Conservation (phyloP, 2,888 invertebrate species). For the Coremacera marginata region DNA sequence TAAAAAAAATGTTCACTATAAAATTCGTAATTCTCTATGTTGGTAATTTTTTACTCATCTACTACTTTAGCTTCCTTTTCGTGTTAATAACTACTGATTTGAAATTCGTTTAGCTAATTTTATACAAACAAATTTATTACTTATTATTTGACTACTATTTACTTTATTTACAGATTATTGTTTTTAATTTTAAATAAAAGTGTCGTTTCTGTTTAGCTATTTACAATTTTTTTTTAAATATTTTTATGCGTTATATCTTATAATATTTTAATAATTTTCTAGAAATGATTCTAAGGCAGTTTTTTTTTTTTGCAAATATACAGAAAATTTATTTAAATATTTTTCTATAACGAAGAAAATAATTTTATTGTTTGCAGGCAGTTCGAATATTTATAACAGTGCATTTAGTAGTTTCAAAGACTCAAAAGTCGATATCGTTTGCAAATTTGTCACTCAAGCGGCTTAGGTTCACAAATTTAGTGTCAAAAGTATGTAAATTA, state of each 20-base stretch:
- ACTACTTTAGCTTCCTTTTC: constrained; percentile 30
- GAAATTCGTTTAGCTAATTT: constrained; percentile 31
- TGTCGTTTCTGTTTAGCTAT: background rate
- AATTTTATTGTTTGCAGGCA: background rate
- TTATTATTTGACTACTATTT: background rate
- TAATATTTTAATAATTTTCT: background rate
- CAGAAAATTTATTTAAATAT: background rate
- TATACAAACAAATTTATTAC: constrained; percentile 1
- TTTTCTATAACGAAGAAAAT: background rate
- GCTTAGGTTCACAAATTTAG: too few species aligned
- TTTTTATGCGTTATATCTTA: background rate
- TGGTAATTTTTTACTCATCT: constrained; percentile 4
- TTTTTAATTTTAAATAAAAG: constrained; percentile 6
- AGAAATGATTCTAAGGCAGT: constrained; percentile 56
- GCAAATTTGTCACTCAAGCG: too few species aligned
- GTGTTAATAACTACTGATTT: constrained; percentile 30
- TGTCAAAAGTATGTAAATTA: too few species aligned
- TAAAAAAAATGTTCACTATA: background rate
- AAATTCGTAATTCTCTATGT: background rate
- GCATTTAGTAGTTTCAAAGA: background rate
- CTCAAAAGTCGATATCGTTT: too few species aligned
- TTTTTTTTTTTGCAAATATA: constrained; percentile 50
- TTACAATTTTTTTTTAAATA: background rate
- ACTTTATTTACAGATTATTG: constrained; percentile 21
- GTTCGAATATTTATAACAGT: background rate